A percentile compares a stretch with the other conserved stretches of the same genome.
Conservation (phyloP, 1,140 invertebrate species). For the Aculops lycopersici region DNA sequence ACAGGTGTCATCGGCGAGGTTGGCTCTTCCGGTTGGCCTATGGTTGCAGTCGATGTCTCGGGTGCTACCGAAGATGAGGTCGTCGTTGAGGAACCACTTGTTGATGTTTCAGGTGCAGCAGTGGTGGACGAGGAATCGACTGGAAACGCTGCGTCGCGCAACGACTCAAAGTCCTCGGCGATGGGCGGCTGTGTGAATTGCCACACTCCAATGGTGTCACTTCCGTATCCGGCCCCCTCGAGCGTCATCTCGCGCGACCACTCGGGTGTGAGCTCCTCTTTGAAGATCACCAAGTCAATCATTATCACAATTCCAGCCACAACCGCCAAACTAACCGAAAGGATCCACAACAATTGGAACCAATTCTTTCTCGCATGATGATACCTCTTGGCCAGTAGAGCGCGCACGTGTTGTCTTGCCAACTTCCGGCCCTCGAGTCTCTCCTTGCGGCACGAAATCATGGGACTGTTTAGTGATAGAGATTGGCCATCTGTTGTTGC, state of each 20-base stretch:
- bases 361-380: neutral
- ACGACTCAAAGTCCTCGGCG: neutral
- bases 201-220: neutral
- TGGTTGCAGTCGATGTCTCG: too few relatives aligned
- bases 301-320: neutral
- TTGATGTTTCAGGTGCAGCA: neutral
- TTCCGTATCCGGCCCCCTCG: neutral
- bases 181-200: neutral
- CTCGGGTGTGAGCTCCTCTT: neutral
- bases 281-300: neutral
- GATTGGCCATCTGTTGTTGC: too few relatives aligned
- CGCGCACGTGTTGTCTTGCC: neutral
- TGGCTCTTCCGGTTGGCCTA: too few relatives aligned
- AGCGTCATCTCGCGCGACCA: neutral
- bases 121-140: neutral
- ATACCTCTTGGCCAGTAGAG: neutral
- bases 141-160: neutral
- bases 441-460: too few relatives aligned
- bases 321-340: neutral
- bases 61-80: too few relatives aligned
- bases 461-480: too few relatives aligned
- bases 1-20: too few relatives aligned
- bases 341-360: neutral
- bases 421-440: neutral
- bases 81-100: neutral